These are phyloP conservation scores for Tricholauxania praeusta DNA, from an alignment of 2,888 invertebrate genomes.

Conservation along the genomic window DNA sequence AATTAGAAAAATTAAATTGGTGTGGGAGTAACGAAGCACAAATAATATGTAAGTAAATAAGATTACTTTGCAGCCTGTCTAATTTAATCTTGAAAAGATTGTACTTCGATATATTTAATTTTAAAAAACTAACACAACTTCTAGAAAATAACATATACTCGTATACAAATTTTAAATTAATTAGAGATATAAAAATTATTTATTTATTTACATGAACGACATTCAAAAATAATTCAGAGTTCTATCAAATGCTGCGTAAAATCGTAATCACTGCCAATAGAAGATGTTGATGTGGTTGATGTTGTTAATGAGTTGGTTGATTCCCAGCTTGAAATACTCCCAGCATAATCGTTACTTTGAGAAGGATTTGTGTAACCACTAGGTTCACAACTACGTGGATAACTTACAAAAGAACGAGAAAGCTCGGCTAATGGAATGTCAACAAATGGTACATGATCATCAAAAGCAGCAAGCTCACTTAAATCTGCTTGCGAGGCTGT, in stretches of 20 bases:
- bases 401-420: neutral
- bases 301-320: neutral
- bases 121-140: too few relatives aligned
- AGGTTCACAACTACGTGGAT: neutral
- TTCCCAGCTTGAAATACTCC: neutral
- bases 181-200: too few relatives aligned
- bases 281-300: neutral
- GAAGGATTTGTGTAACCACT: neutral
- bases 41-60: too few relatives aligned
- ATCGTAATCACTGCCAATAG: slow-evolving; percentile 15
- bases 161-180: too few relatives aligned
- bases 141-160: too few relatives aligned
- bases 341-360: slow-evolving; percentile 46
- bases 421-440: slow-evolving; percentile 1
- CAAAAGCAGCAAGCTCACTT: neutral
- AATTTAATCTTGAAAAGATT: too few relatives aligned
- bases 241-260: slow-evolving; percentile 20
- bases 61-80: too few relatives aligned
- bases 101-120: too few relatives aligned
- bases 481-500: neutral
- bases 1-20: too few relatives aligned
- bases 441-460: slow-evolving; percentile 7
- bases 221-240: neutral
- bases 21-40: too few relatives aligned
- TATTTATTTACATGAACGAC: too few relatives aligned